A percentile compares a stretch with the other conserved stretches of the same genome.
Evolutionary conservation across 2,797 vertebrate genomes (phyloP).

Genomic region (Danio tinwini): DNA sequence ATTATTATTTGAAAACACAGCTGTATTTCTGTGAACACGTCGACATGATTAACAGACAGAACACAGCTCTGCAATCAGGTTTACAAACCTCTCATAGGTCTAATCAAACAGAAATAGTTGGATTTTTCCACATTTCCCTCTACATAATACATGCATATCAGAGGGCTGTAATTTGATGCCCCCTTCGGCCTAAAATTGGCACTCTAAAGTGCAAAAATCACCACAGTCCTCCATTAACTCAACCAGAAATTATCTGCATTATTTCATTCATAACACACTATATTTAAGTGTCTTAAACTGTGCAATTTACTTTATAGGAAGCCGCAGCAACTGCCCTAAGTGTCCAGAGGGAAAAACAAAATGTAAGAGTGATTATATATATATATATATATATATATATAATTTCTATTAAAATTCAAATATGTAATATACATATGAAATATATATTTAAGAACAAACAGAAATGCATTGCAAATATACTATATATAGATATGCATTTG

Average conservation of each 20-base stretch:
- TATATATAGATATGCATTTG: no score
- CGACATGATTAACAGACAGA: not conserved
- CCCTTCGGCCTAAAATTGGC: not conserved
- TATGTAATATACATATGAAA: no score
- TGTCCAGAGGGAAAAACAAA: no score
- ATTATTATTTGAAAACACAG: not conserved
- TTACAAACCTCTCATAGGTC: not conserved
- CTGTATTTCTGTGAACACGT: no score
- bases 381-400: no score
- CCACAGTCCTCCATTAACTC: not conserved
- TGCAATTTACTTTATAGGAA: conserved; percentile 8
- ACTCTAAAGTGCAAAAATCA: not conserved
- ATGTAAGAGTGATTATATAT: not conserved
- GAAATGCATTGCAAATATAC: no score
- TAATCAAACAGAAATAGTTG: not conserved
- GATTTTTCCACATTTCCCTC: not conserved
- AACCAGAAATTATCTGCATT: not conserved
- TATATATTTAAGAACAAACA: no score
- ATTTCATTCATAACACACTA: not conserved
- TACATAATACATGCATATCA: not conserved
- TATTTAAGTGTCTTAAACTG: not conserved
- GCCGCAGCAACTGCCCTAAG: not conserved
- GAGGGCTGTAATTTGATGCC: conserved; percentile 4
- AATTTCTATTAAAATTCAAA: not conserved
- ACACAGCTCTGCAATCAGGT: not conserved